Evolutionary conservation across 2,888 invertebrate genomes (phyloP).

Genomic region (Psylliodes chrysocephalus): DNA sequence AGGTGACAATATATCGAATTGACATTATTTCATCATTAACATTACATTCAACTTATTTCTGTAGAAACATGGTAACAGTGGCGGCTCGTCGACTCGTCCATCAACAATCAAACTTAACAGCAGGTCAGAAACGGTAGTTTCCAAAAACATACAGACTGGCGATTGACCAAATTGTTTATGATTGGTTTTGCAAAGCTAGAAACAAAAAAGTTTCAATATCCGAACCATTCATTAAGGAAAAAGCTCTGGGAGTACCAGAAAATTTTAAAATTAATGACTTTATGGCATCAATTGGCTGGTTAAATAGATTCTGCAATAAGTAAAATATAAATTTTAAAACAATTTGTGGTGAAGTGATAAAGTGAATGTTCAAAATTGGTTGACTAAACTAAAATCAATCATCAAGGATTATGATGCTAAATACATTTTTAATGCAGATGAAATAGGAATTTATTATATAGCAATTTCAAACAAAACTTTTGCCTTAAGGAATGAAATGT

Average conservation of each 20-base stretch:
- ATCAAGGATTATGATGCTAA: not conserved
- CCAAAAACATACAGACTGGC: not conserved
- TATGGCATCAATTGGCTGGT: not conserved
- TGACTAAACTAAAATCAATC: no score
- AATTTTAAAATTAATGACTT: not conserved
- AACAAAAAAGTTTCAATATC: not conserved
- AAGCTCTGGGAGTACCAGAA: not conserved
- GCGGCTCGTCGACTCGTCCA: no score
- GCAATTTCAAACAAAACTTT: constrained; percentile 25
- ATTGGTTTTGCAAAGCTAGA: not conserved
- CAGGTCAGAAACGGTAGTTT: not conserved
- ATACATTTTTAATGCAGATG: constrained; percentile 27
- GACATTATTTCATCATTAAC: no score
- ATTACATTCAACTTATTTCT: no score
- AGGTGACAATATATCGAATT: no score
- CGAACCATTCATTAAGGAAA: no score
- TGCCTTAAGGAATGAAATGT: constrained; percentile 23
- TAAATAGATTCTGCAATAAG: not conserved
- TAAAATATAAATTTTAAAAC: not conserved
- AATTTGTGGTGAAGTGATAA: no score
- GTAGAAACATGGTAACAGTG: no score
- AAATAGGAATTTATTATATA: constrained; percentile 29
- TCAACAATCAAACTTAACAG: no score
- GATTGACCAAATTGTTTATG: not conserved
- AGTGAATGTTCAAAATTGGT: not conserved